phyloP scores from a whole-genome alignment of 2,888 invertebrate genomes.

The Anticlea derivata region DNA sequence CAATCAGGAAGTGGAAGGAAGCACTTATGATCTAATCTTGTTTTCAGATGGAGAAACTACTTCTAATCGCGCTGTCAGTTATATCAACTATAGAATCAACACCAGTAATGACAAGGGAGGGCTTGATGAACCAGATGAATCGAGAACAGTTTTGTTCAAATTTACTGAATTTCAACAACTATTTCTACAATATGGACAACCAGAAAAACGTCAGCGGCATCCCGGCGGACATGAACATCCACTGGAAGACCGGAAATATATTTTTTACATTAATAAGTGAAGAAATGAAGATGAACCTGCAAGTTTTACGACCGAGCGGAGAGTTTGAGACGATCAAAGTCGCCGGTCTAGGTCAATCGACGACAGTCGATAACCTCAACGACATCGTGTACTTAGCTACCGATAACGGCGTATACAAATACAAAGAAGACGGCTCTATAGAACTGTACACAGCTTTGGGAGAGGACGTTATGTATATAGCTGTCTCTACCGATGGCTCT shows the following conservation, averaged over 20 bases:
- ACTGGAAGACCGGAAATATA: slow-evolving; percentile 71
- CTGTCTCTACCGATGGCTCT: slow-evolving; percentile 60
- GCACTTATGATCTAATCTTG: too few species aligned
- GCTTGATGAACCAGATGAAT: slow-evolving; percentile 45
- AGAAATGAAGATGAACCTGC: slow-evolving; percentile 71
- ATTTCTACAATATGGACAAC: slow-evolving; percentile 58
- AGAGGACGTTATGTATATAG: slow-evolving; percentile 76
- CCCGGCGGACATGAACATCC: slow-evolving; percentile 71
- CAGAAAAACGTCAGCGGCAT: slow-evolving; percentile 59
- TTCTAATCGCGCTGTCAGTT: slow-evolving; percentile 45
- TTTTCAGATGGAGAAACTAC: slow-evolving; percentile 61
- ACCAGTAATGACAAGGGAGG: slow-evolving; percentile 61
- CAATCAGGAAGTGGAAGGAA: too few species aligned
- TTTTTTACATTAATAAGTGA: slow-evolving; percentile 71
- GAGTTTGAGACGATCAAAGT: slow-evolving; percentile 66
- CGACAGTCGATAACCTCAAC: slow-evolving; percentile 74
- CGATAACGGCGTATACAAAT: slow-evolving; percentile 77
- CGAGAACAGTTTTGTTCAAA: slow-evolving; percentile 53
- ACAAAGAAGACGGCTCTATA: slow-evolving; percentile 62
- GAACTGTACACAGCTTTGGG: slow-evolving; percentile 66
- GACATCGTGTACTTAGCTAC: slow-evolving; percentile 74
- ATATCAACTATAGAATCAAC: slow-evolving; percentile 40
- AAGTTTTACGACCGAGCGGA: slow-evolving; percentile 60
- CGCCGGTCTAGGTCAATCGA: slow-evolving; percentile 70
- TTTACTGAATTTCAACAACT: slow-evolving; percentile 60